These are phyloP conservation scores for Candidula unifasciata DNA, from an alignment of 2,888 invertebrate species.

Conservation along the genomic window DNA sequence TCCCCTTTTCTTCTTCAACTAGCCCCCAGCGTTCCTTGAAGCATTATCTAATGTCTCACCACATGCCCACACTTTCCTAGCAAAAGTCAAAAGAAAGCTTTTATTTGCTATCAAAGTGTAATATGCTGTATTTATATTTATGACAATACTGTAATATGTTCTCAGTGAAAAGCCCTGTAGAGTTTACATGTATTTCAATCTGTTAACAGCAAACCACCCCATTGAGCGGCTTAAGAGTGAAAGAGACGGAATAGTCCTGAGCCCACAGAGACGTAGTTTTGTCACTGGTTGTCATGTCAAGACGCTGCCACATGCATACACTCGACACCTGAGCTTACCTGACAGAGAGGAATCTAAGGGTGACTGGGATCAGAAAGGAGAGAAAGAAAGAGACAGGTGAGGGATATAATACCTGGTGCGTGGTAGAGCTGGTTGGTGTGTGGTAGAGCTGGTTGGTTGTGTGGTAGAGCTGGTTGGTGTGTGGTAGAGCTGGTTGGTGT, in stretches of 20 bases:
- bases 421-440: not conserved
- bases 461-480: not conserved
- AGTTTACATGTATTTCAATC: not conserved
- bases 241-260: slow-evolving; percentile 89
- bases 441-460: not conserved
- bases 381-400: slow-evolving; percentile 35
- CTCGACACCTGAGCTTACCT: slow-evolving; percentile 61
- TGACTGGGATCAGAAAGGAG: slow-evolving; percentile 34
- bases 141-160: too few relatives aligned
- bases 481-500: too few relatives aligned
- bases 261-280: slow-evolving; percentile 91
- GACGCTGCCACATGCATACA: slow-evolving; percentile 10
- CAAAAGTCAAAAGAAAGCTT: too few relatives aligned
- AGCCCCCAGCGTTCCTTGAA: too few relatives aligned
- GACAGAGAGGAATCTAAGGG: slow-evolving; percentile 55
- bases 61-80: too few relatives aligned
- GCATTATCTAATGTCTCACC: too few relatives aligned
- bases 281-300: slow-evolving; percentile 90
- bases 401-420: not conserved
- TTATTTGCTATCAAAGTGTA: too few relatives aligned
- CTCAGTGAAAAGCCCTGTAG: too few relatives aligned
- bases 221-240: slow-evolving; percentile 87
- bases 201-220: slow-evolving; percentile 72
- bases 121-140: too few relatives aligned
- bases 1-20: too few relatives aligned